Evolutionary conservation across 2,888 invertebrate genomes (phyloP), one percentile per base, ranked within the genome.

Genomic region (Globia sparganii): DNA sequence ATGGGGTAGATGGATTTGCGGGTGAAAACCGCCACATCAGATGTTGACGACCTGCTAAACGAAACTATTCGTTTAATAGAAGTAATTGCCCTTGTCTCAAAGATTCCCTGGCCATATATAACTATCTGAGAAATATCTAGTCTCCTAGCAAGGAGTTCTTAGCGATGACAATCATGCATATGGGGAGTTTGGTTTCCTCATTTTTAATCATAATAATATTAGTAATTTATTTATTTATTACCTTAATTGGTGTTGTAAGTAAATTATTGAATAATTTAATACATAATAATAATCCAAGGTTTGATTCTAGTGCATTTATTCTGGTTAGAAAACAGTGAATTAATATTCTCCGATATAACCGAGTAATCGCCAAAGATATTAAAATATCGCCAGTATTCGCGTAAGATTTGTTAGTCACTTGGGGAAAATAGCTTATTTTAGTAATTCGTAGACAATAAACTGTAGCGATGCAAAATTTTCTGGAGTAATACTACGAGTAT

Each of bases 361-460:
- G 15, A 31, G 66, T 28, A 34, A 68, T 56, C n/a, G 18, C 5
- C 34, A 18, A n/a, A 46, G n/a, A 72, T 61, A 67, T 66, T 56
- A 34, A 58, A 67, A 43, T 43, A 68, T 72, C 11, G 15, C 43
- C 34, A 21, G 59, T 58, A 72, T 69, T 73, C 11, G 31, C 34
- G 15, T 58, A 72, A 67, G 66, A 81, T 72, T 72, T 62, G 72
- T 70, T 66, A 49, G 66, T 9, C 72, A 53, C 72, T 37, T 73
- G 72, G 69, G 83, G 15, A 46, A 83, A 66, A 72, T 72, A 49
- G 18, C 49, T 77, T 72, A 82, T 66, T 72, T 72, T 37, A 73
- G 53, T 77, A 2, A 61, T 61, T 61, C 9, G 28, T 59, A 56
- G 69, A 58, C 81, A 59, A 49, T 34, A 34, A 56, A n/a, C 68